Percentiles rank a stretch among this genome's conserved stretches.
Evolutionary conservation across 2,113 vertebrate species (phyloP).

Genomic region (Hippocampus abdominalis): DNA sequence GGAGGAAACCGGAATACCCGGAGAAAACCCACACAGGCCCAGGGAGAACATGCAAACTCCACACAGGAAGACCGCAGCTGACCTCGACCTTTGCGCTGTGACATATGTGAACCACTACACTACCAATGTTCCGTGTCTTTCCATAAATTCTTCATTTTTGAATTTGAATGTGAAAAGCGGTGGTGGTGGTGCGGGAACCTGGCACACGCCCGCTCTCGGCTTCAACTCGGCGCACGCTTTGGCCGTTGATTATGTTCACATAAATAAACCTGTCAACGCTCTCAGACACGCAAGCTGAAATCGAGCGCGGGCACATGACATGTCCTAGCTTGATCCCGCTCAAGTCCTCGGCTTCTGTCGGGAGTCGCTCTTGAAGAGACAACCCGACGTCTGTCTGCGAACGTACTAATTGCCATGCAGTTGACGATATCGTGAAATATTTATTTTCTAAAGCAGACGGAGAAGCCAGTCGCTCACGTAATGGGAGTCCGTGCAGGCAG

Average conservation of each 20-base stretch:
- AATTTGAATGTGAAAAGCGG: background rate
- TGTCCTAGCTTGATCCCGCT: constrained; percentile 23
- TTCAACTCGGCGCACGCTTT: background rate
- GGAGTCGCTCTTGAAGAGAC: background rate
- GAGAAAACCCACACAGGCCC: no score
- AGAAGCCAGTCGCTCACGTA: background rate
- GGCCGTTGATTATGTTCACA: background rate
- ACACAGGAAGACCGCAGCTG: no score
- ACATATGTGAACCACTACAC: background rate
- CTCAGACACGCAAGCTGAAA: background rate
- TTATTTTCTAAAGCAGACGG: background rate
- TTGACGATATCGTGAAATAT: constrained; percentile 1
- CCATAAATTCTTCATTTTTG: background rate
- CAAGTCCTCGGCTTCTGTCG: background rate
- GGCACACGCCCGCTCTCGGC: constrained; percentile 12
- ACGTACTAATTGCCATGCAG: background rate
- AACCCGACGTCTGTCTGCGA: background rate
- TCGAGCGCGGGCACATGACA: constrained; percentile 8
- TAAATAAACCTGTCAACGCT: constrained; percentile 15
- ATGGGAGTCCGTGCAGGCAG: background rate
- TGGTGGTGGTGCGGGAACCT: background rate
- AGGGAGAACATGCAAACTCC: no score
- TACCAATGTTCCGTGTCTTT: background rate
- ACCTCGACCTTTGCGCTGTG: no score
- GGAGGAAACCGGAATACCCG: no score